Conservation (phyloP, 2,888 invertebrate species). For the Nomada ferruginata region DNA sequence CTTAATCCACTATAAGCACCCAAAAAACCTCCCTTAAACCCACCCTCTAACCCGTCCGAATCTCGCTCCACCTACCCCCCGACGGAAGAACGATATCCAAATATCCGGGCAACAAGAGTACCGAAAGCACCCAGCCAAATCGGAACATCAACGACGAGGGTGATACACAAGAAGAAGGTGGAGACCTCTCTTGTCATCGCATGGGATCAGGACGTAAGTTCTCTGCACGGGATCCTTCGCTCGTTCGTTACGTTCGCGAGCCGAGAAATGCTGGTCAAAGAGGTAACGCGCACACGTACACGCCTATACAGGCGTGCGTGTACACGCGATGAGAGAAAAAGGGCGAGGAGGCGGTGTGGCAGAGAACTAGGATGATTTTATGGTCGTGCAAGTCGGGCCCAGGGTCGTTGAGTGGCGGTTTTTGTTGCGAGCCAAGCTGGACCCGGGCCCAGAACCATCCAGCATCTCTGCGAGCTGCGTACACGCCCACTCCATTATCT, state of each 20-base stretch:
- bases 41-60: too few relatives aligned
- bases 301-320: neutral
- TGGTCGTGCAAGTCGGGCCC: constrained; percentile 74
- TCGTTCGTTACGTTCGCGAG: constrained; percentile 52
- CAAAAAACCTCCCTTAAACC: too few relatives aligned
- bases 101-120: too few relatives aligned
- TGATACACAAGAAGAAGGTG: constrained; percentile 2
- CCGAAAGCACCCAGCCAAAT: too few relatives aligned
- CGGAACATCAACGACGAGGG: neutral
- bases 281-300: neutral
- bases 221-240: constrained; percentile 41
- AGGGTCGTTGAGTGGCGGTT: constrained; percentile 80
- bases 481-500: constrained; percentile 83
- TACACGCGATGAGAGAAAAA: neutral
- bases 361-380: constrained; percentile 80
- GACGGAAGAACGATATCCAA: too few relatives aligned
- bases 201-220: constrained; percentile 36
- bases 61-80: too few relatives aligned
- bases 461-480: constrained; percentile 76
- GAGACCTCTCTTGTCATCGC: constrained; percentile 47
- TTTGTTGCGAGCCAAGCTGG: constrained; percentile 75
- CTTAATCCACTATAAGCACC: too few relatives aligned
- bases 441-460: constrained; percentile 72
- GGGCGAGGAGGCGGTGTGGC: constrained; percentile 46
- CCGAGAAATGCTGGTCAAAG: neutral